Base-by-base conservation (phyloP, 2,888 invertebrate species). In the Mesochorus sp. region DNA sequence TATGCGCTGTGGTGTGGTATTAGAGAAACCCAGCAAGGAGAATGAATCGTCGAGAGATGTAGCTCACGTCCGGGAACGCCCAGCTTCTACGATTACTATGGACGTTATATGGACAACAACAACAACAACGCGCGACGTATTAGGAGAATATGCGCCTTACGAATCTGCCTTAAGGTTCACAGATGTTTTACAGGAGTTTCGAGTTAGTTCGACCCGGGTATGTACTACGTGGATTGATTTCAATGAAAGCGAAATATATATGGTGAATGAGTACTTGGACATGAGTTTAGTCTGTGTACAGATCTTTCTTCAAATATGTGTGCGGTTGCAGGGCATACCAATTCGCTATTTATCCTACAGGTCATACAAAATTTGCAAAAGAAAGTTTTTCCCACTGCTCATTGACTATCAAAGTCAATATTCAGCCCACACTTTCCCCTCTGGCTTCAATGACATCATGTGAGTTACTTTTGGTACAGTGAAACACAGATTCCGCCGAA, bases 401-500 rank as follows among this genome's bases (percentile, higher is more conserved):
- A 39, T 21, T 4, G 4, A 17, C 51, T 49, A 47, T 42, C 19
- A 57, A 66, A 3, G 31, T 21, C 8, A 3, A 12, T 12, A 47
- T 44, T 64, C 19, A 12, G 12, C 26, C 34, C 34, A 17, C 12
- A n/a, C 12, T 47, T 12, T 47, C 47, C 47, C 19, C 26, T 47
- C 39, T n/a, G 5, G 37, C 4, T 31, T 26, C 44, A 39, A 39
- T 49, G 42, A 26, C 72, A 51, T 66, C 49, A 44, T 70, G 59
- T 57, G 61, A 68, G 49, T 68, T 68, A 62, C 66, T 55, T 14
- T 51, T 49, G 34, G 61, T 28, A 61, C 34, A 28, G 67, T 51
- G 68, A 53, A 79, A 67, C 21, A 17, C 17, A 5, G 61, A 28
- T 64, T 49, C 70, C 57, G 79, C 84, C 83, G 83, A 88, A 89